Evolutionary conservation across 2,888 invertebrate genomes (phyloP).

Genomic region (Gari tellinella): DNA sequence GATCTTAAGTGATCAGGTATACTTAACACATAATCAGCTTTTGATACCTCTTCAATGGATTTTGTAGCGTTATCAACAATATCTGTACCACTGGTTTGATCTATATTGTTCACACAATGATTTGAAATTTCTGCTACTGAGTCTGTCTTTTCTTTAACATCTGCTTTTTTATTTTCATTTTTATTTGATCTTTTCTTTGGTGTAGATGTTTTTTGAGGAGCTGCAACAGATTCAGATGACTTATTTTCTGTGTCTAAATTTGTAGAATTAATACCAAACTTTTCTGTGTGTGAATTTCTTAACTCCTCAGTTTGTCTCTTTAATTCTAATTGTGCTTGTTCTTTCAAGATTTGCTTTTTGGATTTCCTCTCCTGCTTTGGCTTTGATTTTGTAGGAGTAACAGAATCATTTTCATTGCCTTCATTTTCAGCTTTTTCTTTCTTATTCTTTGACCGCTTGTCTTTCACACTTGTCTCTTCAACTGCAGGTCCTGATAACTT

Average conservation of each 20-base stretch:
- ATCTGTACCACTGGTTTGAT: conserved; percentile 4
- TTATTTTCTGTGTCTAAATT: background rate
- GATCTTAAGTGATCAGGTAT: background rate
- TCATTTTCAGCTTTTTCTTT: conserved; percentile 9
- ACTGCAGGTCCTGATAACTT: conserved; percentile 20
- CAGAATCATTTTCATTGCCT: conserved; percentile 21
- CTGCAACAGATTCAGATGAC: too few relatives aligned
- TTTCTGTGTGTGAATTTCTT: conserved; percentile 51
- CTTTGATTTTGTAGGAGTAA: conserved; percentile 31
- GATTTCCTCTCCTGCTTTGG: conserved; percentile 34
- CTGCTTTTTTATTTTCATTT: too few relatives aligned
- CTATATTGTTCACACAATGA: background rate
- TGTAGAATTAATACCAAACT: conserved; percentile 18
- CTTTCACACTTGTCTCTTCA: conserved; percentile 16
- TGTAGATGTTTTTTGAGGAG: too few relatives aligned
- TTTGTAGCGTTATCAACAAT: background rate
- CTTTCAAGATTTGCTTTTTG: conserved; percentile 31
- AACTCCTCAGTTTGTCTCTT: conserved; percentile 55
- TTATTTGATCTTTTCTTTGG: too few relatives aligned
- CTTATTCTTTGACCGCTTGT: conserved; percentile 7
- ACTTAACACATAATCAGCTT: background rate
- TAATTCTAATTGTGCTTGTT: conserved; percentile 45
- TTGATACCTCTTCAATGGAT: background rate
- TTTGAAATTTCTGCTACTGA: background rate
- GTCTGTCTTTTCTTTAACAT: too few relatives aligned